These are phyloP conservation scores for Trissolcus brochymenae DNA, from an alignment of 2,888 invertebrate species.

Conservation along the genomic window DNA sequence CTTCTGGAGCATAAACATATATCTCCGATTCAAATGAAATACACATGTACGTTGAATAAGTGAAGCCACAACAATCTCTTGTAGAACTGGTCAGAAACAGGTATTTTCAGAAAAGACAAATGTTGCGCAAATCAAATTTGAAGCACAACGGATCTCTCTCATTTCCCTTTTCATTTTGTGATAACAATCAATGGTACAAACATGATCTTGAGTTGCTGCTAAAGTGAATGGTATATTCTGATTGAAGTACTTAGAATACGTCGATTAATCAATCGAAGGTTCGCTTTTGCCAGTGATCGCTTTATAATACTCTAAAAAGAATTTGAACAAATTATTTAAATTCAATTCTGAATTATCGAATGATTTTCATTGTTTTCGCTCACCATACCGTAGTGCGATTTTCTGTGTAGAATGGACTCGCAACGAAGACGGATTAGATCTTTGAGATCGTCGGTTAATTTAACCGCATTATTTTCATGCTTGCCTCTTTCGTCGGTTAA, in stretches of 20 bases:
- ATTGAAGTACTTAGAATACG: conserved; percentile 44
- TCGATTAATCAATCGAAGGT: conserved; percentile 16
- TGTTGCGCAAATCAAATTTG: conserved; percentile 39
- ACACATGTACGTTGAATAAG: conserved; percentile 26
- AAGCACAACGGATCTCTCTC: not conserved
- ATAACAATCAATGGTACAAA: conserved; percentile 8
- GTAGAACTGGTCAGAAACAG: conserved; percentile 26
- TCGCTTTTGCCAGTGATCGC: conserved; percentile 10
- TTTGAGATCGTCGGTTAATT: conserved; percentile 34
- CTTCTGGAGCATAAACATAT: no score
- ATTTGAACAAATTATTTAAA: conserved; percentile 3
- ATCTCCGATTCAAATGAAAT: not conserved
- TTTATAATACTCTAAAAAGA: conserved; percentile 26
- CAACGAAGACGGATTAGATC: conserved; percentile 35
- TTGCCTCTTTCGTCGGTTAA: conserved; percentile 28
- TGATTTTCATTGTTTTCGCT: conserved; percentile 25
- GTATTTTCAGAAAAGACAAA: conserved; percentile 20
- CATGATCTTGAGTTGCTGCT: conserved; percentile 11
- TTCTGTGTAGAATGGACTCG: conserved; percentile 26
- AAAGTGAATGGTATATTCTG: conserved; percentile 27
- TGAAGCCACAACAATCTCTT: conserved; percentile 28
- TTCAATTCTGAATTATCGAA: conserved; percentile 28
- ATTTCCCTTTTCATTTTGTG: no score
- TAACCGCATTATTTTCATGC: conserved; percentile 23
- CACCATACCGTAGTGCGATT: conserved; percentile 27